Conservation (phyloP, 1,140 invertebrate species). For the Copidosoma floridanum region DNA sequence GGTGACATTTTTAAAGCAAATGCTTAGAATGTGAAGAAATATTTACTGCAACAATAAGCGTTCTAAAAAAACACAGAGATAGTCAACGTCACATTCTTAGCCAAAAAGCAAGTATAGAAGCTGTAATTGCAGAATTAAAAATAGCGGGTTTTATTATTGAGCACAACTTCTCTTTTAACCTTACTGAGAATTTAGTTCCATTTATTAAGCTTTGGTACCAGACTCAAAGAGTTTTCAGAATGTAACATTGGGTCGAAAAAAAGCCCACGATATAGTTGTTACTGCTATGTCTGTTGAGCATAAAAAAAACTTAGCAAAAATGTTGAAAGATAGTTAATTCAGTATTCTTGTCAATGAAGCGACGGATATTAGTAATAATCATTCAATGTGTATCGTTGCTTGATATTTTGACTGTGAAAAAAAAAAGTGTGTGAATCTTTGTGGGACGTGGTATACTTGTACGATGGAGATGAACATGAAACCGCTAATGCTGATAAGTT, state of each 20-base stretch:
- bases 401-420: neutral
- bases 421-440: neutral
- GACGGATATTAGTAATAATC: neutral
- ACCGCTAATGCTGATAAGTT: neutral
- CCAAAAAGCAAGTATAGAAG: no score
- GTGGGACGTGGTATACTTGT: neutral
- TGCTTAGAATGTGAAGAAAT: no score
- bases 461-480: neutral
- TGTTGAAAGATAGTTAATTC: neutral
- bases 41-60: no score
- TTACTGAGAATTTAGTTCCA: no score
- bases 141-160: no score
- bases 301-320: neutral
- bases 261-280: neutral
- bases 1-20: no score
- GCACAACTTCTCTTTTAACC: no score
- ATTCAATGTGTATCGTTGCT: neutral
- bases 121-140: no score
- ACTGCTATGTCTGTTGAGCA: neutral
- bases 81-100: no score
- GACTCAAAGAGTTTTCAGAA: neutral
- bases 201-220: neutral
- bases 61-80: no score
- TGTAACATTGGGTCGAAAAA: neutral
- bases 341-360: neutral